Percentiles rank a stretch among this genome's conserved stretches.
phyloP scores from a whole-genome alignment of 2,797 vertebrate genomes.

The Sardinella longiceps region DNA sequence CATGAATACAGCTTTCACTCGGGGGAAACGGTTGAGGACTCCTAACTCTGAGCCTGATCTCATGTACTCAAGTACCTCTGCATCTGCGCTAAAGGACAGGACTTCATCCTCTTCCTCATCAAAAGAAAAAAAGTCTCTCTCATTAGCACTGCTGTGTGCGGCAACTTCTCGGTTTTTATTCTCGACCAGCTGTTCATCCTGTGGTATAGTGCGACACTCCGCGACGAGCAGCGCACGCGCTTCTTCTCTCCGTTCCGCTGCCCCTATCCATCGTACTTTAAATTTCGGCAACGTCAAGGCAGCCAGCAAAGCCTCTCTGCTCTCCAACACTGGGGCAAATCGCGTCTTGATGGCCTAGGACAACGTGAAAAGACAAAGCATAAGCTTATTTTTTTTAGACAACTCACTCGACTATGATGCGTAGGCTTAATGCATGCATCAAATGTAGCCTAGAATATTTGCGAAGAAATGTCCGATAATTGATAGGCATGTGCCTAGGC shows the following conservation, averaged over 20 bases:
- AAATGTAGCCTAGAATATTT: too few relatives aligned
- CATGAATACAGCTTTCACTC: neutral
- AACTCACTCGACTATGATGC: too few relatives aligned
- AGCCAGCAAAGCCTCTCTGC: slow-evolving; percentile 32
- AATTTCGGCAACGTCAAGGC: slow-evolving; percentile 32
- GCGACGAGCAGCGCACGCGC: neutral
- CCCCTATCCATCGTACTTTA: slow-evolving; percentile 28
- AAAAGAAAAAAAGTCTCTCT: neutral
- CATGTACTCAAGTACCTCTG: neutral
- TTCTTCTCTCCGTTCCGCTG: neutral
- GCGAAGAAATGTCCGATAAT: too few relatives aligned
- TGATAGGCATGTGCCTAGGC: too few relatives aligned
- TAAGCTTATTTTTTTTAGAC: neutral
- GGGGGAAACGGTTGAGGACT: neutral
- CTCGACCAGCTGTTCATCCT: neutral
- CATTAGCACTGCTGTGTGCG: neutral
- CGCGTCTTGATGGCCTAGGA: neutral
- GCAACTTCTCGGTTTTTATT: neutral
- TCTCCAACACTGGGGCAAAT: slow-evolving; percentile 20
- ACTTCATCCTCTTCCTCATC: neutral
- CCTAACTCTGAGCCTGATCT: neutral
- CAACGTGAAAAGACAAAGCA: neutral
- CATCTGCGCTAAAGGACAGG: neutral
- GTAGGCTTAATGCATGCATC: too few relatives aligned
- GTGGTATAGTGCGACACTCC: neutral